phyloP scores from a whole-genome alignment of 2,888 invertebrate genomes.

The Ischnus inquisitorius region DNA sequence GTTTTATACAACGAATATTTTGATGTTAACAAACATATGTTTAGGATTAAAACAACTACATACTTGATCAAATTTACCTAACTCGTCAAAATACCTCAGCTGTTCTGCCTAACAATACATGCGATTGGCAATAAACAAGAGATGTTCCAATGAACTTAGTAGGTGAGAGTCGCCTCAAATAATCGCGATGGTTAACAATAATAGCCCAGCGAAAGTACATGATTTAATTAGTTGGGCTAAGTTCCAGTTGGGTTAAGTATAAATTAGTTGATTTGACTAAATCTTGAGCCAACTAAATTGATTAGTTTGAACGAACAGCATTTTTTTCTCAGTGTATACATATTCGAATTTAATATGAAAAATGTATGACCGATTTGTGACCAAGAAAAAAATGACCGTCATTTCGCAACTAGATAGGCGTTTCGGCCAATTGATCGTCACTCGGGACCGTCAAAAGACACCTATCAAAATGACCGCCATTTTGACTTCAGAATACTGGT shows the following conservation, averaged over 20 bases:
- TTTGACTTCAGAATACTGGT: neutral
- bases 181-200: neutral
- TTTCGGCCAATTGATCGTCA: slow-evolving; percentile 7
- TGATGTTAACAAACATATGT: too few relatives aligned
- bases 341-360: slow-evolving; percentile 21
- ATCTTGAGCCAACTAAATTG: slow-evolving; percentile 2
- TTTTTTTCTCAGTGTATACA: slow-evolving; percentile 17
- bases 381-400: neutral
- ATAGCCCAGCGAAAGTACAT: neutral
- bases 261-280: neutral
- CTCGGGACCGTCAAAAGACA: slow-evolving; percentile 9
- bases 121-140: too few relatives aligned
- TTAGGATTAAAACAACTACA: too few relatives aligned
- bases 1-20: too few relatives aligned
- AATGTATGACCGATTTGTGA: slow-evolving; percentile 15
- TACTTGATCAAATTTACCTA: too few relatives aligned
- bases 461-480: slow-evolving; percentile 12
- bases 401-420: slow-evolving; percentile 1
- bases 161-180: too few relatives aligned
- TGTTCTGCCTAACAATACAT: too few relatives aligned
- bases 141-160: too few relatives aligned
- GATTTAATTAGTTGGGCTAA: neutral
- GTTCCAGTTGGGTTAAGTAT: neutral
- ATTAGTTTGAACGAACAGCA: slow-evolving; percentile 16
- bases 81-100: too few relatives aligned